Evolutionary conservation across 2,888 invertebrate genomes (phyloP).

Genomic region (Trissoscelio sp.): DNA sequence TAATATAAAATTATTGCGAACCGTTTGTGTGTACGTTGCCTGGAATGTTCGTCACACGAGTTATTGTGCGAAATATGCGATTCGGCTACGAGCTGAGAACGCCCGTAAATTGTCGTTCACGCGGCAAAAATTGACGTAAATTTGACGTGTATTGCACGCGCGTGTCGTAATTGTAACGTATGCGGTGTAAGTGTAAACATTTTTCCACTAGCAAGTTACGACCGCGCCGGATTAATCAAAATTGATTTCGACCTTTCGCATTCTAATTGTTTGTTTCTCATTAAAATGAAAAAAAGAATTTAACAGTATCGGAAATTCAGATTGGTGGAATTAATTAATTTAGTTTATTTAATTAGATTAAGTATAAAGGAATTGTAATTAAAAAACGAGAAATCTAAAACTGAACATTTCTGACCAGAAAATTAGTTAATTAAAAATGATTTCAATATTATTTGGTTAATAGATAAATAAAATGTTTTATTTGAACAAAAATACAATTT

Average conservation of each 20-base stretch:
- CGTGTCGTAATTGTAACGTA: conserved; percentile 29
- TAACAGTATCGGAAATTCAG: too few relatives aligned
- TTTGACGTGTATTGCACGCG: conserved; percentile 23
- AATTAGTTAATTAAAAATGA: too few relatives aligned
- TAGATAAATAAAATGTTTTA: too few relatives aligned
- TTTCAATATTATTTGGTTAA: too few relatives aligned
- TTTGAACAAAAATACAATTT: too few relatives aligned
- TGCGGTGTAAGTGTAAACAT: conserved; percentile 31
- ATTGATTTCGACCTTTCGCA: background rate
- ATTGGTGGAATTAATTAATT: too few relatives aligned
- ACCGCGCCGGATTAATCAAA: background rate
- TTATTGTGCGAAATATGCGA: conserved; percentile 20
- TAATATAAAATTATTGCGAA: conserved; percentile 62
- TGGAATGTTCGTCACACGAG: conserved; percentile 25
- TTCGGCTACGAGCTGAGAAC: background rate
- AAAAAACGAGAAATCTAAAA: too few relatives aligned
- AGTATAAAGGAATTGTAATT: too few relatives aligned
- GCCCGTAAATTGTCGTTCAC: conserved; percentile 35
- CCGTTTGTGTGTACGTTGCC: conserved; percentile 41
- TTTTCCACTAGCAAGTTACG: conserved; percentile 4
- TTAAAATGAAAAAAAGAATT: too few relatives aligned
- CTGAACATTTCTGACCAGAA: too few relatives aligned
- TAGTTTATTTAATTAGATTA: too few relatives aligned
- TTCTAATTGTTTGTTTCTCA: too few relatives aligned
- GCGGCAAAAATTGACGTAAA: conserved; percentile 25